Evolutionary conservation across 1,140 invertebrate species (phyloP).

Genomic region (Bombus affinis): DNA sequence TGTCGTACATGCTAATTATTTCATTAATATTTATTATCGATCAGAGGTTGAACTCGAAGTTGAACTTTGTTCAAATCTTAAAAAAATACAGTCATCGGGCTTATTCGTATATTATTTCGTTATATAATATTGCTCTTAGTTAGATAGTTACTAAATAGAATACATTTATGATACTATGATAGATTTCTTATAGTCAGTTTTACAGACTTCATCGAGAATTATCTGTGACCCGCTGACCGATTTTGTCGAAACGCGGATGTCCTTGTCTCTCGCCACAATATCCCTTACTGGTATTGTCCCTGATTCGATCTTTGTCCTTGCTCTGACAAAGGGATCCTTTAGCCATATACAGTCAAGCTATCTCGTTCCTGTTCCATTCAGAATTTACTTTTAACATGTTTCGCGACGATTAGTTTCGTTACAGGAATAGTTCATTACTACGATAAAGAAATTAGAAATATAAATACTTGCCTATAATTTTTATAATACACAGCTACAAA

Average conservation of each 20-base stretch:
- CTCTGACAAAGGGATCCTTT: slow-evolving; percentile 11
- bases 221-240: slow-evolving; percentile 60
- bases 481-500: too few species aligned
- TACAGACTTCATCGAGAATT: background rate
- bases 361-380: background rate
- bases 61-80: background rate
- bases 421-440: too few species aligned
- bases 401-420: too few species aligned
- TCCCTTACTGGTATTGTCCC: slow-evolving; percentile 34
- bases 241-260: slow-evolving; percentile 48
- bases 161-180: background rate
- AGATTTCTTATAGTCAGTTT: background rate
- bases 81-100: background rate
- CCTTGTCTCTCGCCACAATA: slow-evolving; percentile 18
- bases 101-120: background rate
- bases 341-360: background rate
- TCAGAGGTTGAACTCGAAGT: background rate
- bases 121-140: background rate
- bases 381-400: background rate
- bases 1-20: background rate
- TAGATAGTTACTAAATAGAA: background rate
- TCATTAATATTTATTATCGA: background rate
- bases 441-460: background rate
- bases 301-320: slow-evolving; percentile 43
- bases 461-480: background rate